Conservation (phyloP, 2,888 invertebrate species). For the Tetranychus piercei region DNA sequence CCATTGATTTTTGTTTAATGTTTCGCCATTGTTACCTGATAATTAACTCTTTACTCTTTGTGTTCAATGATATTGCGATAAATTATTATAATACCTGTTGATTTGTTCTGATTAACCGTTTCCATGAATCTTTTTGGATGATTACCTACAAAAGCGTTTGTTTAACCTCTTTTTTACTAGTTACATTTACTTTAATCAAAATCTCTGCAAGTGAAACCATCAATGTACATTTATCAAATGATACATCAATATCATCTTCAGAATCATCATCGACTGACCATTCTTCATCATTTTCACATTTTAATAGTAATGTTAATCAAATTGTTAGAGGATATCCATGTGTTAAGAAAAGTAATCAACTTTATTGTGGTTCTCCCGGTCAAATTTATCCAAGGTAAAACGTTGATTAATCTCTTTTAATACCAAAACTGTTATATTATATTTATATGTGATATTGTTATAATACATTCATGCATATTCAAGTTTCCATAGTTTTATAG, state of each 20-base stretch:
- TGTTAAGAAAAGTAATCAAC: slow-evolving; percentile 67
- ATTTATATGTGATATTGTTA: not conserved
- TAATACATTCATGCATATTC: too few relatives aligned
- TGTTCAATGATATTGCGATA: not conserved
- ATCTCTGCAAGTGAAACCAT: not conserved
- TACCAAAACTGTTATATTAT: not conserved
- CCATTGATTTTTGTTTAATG: not conserved
- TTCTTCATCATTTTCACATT: not conserved
- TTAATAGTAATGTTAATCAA: slow-evolving; percentile 31
- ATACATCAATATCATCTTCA: not conserved
- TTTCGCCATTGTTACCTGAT: not conserved
- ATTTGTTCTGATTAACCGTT: not conserved
- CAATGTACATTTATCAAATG: not conserved
- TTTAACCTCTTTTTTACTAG: not conserved
- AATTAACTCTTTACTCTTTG: not conserved
- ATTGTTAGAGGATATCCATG: slow-evolving; percentile 72
- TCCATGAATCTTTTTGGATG: not conserved
- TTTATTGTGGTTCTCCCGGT: slow-evolving; percentile 77
- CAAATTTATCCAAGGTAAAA: slow-evolving; percentile 74
- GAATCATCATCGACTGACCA: not conserved
- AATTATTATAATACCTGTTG: not conserved
- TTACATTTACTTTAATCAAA: not conserved
- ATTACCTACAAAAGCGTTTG: not conserved
- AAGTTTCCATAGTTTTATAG: too few relatives aligned
- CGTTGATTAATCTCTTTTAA: not conserved